Conservation (phyloP, 2,888 invertebrate genomes). For the Romanomermis culicivorax region DNA sequence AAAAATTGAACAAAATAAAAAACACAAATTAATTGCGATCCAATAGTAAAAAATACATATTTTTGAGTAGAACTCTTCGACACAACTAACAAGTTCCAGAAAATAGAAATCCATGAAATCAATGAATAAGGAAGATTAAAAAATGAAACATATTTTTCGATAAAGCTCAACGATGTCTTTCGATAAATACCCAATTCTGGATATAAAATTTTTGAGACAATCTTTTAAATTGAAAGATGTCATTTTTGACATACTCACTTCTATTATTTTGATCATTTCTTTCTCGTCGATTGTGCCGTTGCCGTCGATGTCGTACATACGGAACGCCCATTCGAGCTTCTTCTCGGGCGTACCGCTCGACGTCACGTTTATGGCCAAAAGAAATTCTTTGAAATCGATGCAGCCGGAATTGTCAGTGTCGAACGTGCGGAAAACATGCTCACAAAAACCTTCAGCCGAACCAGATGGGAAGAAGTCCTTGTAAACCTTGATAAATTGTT, state of each 20-base stretch:
- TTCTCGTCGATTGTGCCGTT: slow-evolving; percentile 93
- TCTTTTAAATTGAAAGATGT: no score
- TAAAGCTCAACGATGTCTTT: no score
- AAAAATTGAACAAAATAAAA: no score
- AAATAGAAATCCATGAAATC: no score
- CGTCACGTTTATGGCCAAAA: slow-evolving; percentile 89
- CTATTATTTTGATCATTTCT: slow-evolving; percentile 97
- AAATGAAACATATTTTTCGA: no score
- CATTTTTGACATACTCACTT: slow-evolving; percentile 52
- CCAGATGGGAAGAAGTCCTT: slow-evolving; percentile 30
- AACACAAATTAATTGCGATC: no score
- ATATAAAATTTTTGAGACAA: no score
- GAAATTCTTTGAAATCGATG: slow-evolving; percentile 72
- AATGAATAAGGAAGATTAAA: no score
- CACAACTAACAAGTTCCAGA: no score
- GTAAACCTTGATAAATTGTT: slow-evolving; percentile 30
- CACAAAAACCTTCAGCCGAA: slow-evolving; percentile 29
- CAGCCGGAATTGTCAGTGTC: slow-evolving; percentile 87
- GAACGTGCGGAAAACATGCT: slow-evolving; percentile 30
- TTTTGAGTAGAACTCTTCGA: no score
- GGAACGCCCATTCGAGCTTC: slow-evolving; percentile 94
- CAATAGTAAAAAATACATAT: no score
- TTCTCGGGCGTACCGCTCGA: slow-evolving; percentile 91
- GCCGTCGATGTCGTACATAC: slow-evolving; percentile 94
- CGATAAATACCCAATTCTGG: no score